phyloP scores from a whole-genome alignment of 2,888 invertebrate genomes.

The Penaeus monodon region DNA sequence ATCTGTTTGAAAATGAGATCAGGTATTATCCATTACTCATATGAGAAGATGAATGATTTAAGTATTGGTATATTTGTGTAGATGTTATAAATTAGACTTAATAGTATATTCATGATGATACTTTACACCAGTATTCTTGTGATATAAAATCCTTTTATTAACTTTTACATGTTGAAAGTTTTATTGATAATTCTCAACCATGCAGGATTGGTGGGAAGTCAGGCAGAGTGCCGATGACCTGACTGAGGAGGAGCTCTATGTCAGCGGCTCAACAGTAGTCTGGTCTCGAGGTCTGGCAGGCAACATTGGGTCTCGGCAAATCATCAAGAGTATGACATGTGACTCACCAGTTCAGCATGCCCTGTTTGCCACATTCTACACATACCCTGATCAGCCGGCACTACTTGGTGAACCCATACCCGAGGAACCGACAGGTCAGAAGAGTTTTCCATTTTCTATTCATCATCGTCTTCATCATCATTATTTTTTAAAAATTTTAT shows the following conservation, averaged over 20 bases:
- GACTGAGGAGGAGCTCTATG: conserved; percentile 63
- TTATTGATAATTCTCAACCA: neutral
- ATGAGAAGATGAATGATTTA: too few relatives aligned
- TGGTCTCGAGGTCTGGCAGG: conserved; percentile 64
- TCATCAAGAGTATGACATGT: conserved; percentile 59
- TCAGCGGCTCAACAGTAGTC: conserved; percentile 53
- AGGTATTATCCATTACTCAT: too few relatives aligned
- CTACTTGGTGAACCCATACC: conserved; percentile 53
- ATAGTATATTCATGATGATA: neutral
- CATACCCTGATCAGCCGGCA: conserved; percentile 61
- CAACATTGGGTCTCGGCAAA: conserved; percentile 33
- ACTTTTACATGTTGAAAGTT: neutral
- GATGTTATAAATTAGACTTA: neutral
- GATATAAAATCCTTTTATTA: neutral
- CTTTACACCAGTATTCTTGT: neutral
- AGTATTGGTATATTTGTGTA: too few relatives aligned
- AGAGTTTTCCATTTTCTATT: neutral
- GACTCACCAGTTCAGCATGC: conserved; percentile 56
- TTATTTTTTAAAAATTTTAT: too few relatives aligned
- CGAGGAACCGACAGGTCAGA: conserved; percentile 57
- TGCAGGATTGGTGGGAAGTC: conserved; percentile 62
- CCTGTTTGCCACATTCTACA: conserved; percentile 63
- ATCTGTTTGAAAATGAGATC: too few relatives aligned
- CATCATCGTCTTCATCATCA: too few relatives aligned
- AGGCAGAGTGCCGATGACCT: conserved; percentile 53